A percentile compares a stretch with the other conserved stretches of the same genome.
These are phyloP conservation scores for Scaeva pyrastri DNA, from an alignment of 2,888 invertebrate species.

Conservation along the genomic window DNA sequence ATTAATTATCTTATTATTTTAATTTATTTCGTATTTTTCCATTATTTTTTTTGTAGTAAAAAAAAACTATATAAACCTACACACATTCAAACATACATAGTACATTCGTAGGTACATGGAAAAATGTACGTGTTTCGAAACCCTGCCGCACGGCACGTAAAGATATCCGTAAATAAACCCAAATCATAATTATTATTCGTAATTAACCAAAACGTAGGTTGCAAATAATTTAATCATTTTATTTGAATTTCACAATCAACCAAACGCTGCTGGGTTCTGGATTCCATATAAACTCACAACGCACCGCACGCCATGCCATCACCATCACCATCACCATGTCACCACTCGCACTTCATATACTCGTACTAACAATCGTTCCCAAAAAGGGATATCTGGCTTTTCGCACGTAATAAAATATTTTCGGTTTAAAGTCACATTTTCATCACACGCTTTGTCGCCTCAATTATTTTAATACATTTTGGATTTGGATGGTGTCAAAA, in stretches of 20 bases:
- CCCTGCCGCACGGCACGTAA: neutral
- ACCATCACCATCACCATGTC: too few species aligned
- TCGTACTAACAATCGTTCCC: constrained; percentile 4
- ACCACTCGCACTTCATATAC: neutral
- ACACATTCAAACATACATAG: too few species aligned
- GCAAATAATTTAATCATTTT: constrained; percentile 26
- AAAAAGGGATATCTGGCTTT: constrained; percentile 27
- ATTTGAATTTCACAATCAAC: constrained; percentile 12
- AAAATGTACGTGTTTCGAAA: neutral
- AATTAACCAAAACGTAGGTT: constrained; percentile 37
- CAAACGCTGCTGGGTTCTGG: neutral
- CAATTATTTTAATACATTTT: constrained; percentile 32
- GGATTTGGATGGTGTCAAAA: constrained; percentile 32
- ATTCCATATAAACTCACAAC: neutral
- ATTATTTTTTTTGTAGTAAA: too few species aligned
- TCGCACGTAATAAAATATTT: constrained; percentile 39
- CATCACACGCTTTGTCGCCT: constrained; percentile 30
- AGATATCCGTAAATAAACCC: neutral
- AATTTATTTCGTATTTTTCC: too few species aligned
- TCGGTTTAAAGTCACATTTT: constrained; percentile 28
- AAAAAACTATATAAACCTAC: too few species aligned
- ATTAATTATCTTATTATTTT: too few species aligned
- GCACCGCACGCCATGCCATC: neutral
- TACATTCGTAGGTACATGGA: too few species aligned
- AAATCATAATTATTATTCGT: constrained; percentile 31